Conservation (phyloP, 2,888 invertebrate genomes). For the Liodrosophila aerea region DNA sequence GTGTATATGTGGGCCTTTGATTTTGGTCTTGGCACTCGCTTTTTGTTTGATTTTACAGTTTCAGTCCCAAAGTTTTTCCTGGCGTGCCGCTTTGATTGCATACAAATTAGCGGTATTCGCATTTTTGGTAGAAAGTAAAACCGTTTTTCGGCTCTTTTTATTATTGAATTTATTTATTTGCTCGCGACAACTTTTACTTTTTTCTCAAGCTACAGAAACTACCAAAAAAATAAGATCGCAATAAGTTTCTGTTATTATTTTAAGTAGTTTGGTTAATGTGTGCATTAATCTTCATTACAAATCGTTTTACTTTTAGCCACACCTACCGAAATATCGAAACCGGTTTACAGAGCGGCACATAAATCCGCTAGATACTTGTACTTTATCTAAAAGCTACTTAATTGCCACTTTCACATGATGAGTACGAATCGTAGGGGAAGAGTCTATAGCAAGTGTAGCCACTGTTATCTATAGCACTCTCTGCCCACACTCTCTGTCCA, state of each 20-base stretch:
- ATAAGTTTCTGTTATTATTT: slow-evolving; percentile 35
- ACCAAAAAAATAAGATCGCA: slow-evolving; percentile 31
- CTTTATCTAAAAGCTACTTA: slow-evolving; percentile 20
- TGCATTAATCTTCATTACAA: slow-evolving; percentile 45
- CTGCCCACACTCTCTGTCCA: background rate
- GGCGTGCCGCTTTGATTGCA: slow-evolving; percentile 62
- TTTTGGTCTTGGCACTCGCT: slow-evolving; percentile 34
- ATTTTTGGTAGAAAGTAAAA: slow-evolving; percentile 77
- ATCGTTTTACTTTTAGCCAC: slow-evolving; percentile 18
- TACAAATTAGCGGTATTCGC: slow-evolving; percentile 75
- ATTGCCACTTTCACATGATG: no score
- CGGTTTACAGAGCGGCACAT: slow-evolving; percentile 34
- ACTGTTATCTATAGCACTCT: background rate
- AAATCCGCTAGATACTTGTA: slow-evolving; percentile 35
- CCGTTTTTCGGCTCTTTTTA: slow-evolving; percentile 46
- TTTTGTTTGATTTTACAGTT: slow-evolving; percentile 46
- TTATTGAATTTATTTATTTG: slow-evolving; percentile 67
- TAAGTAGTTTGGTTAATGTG: slow-evolving; percentile 33
- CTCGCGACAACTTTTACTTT: slow-evolving; percentile 71
- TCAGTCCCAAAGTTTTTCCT: slow-evolving; percentile 60
- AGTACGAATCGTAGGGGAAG: no score
- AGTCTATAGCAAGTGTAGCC: no score
- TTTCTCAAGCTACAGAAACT: slow-evolving; percentile 66
- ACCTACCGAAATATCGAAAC: no score
- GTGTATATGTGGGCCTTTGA: slow-evolving; percentile 20